phyloP scores from a whole-genome alignment of 35 echinoderm and acorn worm genomes.

The Lytechinus pictus region DNA sequence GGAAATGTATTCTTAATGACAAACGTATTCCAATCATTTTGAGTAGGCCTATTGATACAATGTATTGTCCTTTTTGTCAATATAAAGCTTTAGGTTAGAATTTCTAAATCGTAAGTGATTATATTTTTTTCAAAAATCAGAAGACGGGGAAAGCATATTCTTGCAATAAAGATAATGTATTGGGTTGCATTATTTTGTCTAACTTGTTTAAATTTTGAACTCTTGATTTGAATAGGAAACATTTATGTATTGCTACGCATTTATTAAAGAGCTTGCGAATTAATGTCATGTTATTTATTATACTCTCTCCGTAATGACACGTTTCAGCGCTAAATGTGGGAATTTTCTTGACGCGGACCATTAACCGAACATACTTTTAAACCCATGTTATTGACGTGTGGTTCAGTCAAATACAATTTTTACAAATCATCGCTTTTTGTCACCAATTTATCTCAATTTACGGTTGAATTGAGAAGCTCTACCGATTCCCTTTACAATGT shows the following conservation, averaged over 20 bases:
- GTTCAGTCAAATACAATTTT: neutral
- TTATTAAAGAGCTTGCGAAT: neutral
- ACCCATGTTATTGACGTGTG: neutral
- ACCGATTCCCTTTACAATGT: neutral
- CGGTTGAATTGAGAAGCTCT: neutral
- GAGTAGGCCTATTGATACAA: no score
- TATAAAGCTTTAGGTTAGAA: no score
- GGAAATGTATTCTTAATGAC: no score
- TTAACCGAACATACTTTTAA: neutral
- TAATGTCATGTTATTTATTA: neutral
- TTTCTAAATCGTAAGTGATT: no score
- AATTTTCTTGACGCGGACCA: neutral
- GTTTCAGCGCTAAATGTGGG: neutral
- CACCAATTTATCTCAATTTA: constrained; percentile 14
- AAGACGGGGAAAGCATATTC: neutral
- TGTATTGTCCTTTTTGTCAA: no score
- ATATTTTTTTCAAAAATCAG: no score
- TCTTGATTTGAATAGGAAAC: neutral
- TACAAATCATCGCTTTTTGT: neutral
- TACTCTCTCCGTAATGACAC: neutral
- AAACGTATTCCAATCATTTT: no score
- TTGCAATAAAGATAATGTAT: neutral
- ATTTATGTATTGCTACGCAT: no score
- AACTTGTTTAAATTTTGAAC: neutral
- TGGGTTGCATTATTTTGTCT: neutral